Base-by-base conservation (phyloP, 1,140 invertebrate species). In the Lordiphosa clarofinis region DNA sequence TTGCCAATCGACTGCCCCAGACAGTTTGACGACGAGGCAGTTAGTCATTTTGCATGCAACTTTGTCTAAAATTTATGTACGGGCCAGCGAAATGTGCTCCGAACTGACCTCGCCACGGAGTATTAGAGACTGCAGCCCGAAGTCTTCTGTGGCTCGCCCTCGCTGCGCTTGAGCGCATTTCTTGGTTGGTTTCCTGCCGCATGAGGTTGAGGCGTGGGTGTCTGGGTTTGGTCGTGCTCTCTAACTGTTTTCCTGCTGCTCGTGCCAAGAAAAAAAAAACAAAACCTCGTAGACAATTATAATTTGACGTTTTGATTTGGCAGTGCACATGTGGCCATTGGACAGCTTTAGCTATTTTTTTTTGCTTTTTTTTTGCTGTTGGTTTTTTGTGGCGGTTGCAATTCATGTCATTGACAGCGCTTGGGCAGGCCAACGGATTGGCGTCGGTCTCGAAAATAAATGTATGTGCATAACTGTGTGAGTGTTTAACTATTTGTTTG, bases 261-360 rank as follows among this genome's bases (percentile, higher is more conserved):
- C 64, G 76, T 76, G 73, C 68, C 64, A 78, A 65, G n/a, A 48
- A 28, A 53, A 56, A 46, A 36, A 56, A 57, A 57, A 37, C 15
- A 36, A 37, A 53, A 59, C 46, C n/a, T 72, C 68, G 79, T 64
- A 78, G 78, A 82, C 78, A 82, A 82, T 82, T 82, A 82, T 82
- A 84, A 84, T 82, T 82, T 82, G 76, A 82, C 76, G 78, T 82
- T 82, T 84, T 82, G 76, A 82, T 82, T 82, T 76, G 78, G 76
- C 78, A 68, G 47, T 56, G 54, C 71, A 71, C 66, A 79, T 81
- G 65, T 75, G 71, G 61, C 61, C 39, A 62, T 48, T 65, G 28
- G 12, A 61, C 19, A 19, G 37, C 10, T 38, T 54, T 47, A n/a
- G 12, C 37, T 49, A 65, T 74, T 47, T 56, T 54, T 28, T 48